These are phyloP conservation scores for Imbricaverruca yamaguchii DNA, from an alignment of 2,888 invertebrate species.

Conservation along the genomic window DNA sequence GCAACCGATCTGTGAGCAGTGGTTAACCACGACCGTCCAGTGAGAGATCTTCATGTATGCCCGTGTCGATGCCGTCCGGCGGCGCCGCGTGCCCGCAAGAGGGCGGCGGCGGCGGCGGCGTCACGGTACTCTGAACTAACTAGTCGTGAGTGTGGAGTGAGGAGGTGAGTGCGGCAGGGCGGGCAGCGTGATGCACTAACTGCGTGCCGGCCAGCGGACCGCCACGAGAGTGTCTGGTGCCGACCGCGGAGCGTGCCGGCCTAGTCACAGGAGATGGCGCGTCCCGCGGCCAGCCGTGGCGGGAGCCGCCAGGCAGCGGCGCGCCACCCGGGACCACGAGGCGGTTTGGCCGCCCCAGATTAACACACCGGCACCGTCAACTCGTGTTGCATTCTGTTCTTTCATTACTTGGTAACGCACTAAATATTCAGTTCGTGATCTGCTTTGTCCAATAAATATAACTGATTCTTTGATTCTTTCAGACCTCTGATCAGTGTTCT, in stretches of 20 bases:
- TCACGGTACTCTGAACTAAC: not conserved
- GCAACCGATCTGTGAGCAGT: not conserved
- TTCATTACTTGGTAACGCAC: constrained; percentile 21
- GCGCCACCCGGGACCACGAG: not conserved
- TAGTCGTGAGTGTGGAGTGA: not conserved
- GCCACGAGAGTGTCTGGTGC: no score
- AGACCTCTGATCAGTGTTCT: no score
- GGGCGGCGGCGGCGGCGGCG: not conserved
- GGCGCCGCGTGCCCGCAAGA: not conserved
- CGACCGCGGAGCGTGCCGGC: not conserved
- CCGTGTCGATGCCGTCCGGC: not conserved
- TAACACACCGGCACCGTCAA: not conserved
- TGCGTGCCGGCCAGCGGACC: no score
- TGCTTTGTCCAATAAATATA: constrained; percentile 12
- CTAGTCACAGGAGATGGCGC: not conserved
- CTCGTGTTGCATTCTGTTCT: constrained; percentile 13
- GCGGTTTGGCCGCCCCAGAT: no score
- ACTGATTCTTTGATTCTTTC: not conserved
- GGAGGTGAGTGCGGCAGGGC: not conserved
- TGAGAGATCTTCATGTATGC: not conserved
- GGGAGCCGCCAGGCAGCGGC: no score
- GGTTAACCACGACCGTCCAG: constrained; percentile 1
- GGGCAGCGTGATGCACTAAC: not conserved
- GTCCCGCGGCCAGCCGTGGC: not conserved
- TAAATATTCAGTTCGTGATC: constrained; percentile 18